Percentiles rank a stretch among this genome's conserved stretches.
Conservation (phyloP, 1,140 invertebrate genomes). For the Triops cancriformis region DNA sequence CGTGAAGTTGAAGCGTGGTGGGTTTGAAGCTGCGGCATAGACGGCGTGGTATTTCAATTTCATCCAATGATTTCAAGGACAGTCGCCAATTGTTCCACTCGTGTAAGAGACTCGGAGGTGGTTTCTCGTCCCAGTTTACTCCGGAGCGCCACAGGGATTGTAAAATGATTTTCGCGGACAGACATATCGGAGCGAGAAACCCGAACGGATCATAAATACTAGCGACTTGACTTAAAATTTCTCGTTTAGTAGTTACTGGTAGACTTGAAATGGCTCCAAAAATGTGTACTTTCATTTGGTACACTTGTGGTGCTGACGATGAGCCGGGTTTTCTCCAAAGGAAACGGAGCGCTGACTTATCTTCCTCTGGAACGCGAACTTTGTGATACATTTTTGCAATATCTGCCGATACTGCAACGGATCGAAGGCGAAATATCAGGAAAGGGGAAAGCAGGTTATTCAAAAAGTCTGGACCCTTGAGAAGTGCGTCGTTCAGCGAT, state of each 20-base stretch:
- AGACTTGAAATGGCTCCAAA: background rate
- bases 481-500: too few species aligned
- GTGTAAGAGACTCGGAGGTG: conserved; percentile 16
- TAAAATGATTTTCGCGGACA: conserved; percentile 29
- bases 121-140: conserved; percentile 30
- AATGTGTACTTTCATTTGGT: too few species aligned
- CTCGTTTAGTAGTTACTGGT: conserved; percentile 27
- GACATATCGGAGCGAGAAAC: conserved; percentile 25
- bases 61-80: background rate
- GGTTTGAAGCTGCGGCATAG: background rate
- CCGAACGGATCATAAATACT: conserved; percentile 31
- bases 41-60: background rate
- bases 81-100: conserved; percentile 27
- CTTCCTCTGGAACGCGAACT: too few species aligned
- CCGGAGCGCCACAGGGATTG: conserved; percentile 28
- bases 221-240: conserved; percentile 26
- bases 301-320: too few species aligned
- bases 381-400: too few species aligned
- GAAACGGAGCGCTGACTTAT: too few species aligned
- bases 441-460: too few species aligned
- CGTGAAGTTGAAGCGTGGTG: background rate
- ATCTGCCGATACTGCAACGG: too few species aligned
- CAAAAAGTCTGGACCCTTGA: too few species aligned
- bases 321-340: too few species aligned
- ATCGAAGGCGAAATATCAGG: too few species aligned